These are phyloP conservation scores for Lamellibrachia columna DNA, from an alignment of 2,888 invertebrate genomes.

Conservation along the genomic window DNA sequence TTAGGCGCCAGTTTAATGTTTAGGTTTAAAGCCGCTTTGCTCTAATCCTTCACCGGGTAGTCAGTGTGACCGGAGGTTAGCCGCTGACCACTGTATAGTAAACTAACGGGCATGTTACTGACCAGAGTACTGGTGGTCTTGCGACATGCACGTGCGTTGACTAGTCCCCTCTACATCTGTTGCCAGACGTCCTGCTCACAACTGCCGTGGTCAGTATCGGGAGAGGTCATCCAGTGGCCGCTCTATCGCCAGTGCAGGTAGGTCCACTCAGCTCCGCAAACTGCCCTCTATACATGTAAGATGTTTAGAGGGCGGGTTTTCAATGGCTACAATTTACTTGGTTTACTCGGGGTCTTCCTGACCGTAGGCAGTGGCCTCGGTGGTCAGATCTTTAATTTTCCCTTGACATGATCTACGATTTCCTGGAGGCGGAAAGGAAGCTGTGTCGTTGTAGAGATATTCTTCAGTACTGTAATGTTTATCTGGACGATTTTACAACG, in stretches of 20 bases:
- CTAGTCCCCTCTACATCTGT: neutral
- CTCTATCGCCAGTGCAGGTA: neutral
- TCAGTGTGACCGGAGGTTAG: neutral
- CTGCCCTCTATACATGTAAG: neutral
- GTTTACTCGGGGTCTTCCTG: no score
- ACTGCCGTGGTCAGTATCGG: neutral
- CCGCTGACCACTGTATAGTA: neutral
- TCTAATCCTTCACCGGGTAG: neutral
- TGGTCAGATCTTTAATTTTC: no score
- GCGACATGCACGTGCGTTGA: neutral
- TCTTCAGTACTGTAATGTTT: no score
- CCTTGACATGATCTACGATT: no score
- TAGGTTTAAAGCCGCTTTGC: neutral
- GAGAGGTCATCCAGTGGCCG: neutral
- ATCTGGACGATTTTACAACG: no score
- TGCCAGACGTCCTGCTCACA: neutral
- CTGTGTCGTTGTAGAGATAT: no score
- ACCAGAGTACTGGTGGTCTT: neutral
- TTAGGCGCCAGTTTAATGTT: neutral
- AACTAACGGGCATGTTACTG: neutral
- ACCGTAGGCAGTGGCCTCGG: no score
- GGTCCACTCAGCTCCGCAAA: neutral
- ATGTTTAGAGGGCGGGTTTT: no score
- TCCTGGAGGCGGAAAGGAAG: no score
- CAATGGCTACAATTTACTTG: no score